Evolutionary conservation across 2,113 vertebrate genomes (phyloP).

Genomic region (Axis porcinus): DNA sequence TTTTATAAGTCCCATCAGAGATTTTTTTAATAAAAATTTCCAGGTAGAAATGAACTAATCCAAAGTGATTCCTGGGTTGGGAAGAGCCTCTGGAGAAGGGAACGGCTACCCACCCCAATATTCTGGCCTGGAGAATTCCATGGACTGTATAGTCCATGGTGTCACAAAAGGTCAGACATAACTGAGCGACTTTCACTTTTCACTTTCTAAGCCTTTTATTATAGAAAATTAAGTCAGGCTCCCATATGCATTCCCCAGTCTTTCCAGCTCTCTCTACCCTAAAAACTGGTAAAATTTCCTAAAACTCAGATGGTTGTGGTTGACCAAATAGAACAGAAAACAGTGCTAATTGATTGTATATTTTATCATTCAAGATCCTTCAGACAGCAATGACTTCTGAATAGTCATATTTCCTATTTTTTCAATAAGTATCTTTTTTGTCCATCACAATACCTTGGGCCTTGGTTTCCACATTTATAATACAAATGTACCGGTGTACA

Average conservation of each 20-base stretch:
- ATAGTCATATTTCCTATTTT: neutral
- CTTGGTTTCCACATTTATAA: neutral
- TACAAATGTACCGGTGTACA: neutral
- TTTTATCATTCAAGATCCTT: neutral
- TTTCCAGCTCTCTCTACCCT: neutral
- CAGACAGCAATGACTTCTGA: neutral
- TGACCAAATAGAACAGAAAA: neutral
- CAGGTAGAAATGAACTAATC: neutral
- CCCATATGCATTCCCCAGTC: neutral
- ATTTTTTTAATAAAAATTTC: neutral
- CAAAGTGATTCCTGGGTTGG: neutral
- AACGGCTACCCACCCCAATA: neutral
- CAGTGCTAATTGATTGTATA: neutral
- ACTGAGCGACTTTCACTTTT: neutral
- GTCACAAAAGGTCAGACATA: neutral
- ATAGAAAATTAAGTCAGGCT: neutral
- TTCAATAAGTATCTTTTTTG: neutral
- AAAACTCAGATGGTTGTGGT: neutral
- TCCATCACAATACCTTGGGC: neutral
- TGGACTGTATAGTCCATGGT: neutral
- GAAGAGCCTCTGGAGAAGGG: neutral
- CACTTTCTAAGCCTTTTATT: neutral
- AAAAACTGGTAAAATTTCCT: neutral
- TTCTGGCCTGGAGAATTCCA: neutral
- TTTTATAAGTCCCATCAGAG: neutral